Evolutionary conservation across 2,888 invertebrate genomes (phyloP), one percentile per base, ranked within the genome.

Genomic region (Agriopis aurantiaria): DNA sequence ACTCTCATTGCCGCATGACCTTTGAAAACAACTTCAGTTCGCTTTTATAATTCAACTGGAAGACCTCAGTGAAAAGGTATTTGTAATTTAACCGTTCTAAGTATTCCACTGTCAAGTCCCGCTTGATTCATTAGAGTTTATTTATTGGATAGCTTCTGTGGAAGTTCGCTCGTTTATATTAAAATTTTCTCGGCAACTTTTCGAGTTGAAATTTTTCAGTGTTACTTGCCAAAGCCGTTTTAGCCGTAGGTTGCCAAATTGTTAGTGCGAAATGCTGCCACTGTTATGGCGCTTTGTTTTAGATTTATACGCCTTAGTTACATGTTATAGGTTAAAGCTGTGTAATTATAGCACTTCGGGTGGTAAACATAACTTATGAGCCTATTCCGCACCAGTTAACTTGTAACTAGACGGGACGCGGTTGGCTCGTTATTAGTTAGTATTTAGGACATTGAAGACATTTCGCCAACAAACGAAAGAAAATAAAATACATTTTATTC

Each of bases 111-210:
- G 85, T 81, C 80, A 77, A 77, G 81, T 77, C 78, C 77, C 81
- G 69, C 80, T 82, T 84, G 84, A 88, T 86, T 88, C 83, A 87
- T 85, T 85, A 85, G 77, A 80, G 81, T 82, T 86, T 85, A 86
- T 89, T 87, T 87, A 90, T 85, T 82, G 80, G 81, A 81, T 81
- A 80, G 83, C 81, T 84, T 77, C 77, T 69, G 79, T 67, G 55
- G 75, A 86, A 87, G 83, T 85, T 84, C 69, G 81, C 82, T 85
- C 85, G 82, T 86, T 86, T 85, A 84, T 85, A 87, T 88, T 86
- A 82, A 85, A 88, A 88, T 85, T 81, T 66, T 81, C 75, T 77
- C 76, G 74, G 81, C 76, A 80, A 85, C 76, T 82, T 82, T 72
- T 75, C 74, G 72, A 81, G 77, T 82, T 80, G 74, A 78, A 80